These are phyloP conservation scores for Sylvilagus floridanus DNA, from an alignment of 2,797 vertebrate genomes.

Conservation along the genomic window DNA sequence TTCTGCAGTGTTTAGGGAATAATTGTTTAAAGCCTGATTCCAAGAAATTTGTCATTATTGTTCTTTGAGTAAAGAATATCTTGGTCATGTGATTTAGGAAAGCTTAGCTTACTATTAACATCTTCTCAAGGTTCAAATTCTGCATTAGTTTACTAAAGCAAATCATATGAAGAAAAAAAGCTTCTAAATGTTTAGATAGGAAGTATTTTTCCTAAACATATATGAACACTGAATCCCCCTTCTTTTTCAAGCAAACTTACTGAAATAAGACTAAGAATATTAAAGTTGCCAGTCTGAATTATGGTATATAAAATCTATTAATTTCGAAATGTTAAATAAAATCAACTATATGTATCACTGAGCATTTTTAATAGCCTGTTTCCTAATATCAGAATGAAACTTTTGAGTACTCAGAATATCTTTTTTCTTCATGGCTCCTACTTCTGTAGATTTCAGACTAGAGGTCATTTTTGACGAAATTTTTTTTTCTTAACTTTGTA, in stretches of 20 bases:
- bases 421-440: background rate
- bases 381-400: background rate
- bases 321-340: slow-evolving; percentile 3
- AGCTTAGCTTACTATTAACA: background rate
- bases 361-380: background rate
- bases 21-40: background rate
- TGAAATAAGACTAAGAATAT: background rate
- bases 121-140: background rate
- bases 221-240: background rate
- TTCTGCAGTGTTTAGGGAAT: background rate
- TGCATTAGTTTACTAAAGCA: slow-evolving; percentile 17
- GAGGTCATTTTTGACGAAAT: background rate
- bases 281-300: slow-evolving; percentile 9
- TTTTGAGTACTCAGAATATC: background rate
- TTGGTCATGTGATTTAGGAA: slow-evolving; percentile 21
- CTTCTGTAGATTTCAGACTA: slow-evolving; percentile 1
- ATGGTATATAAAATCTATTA: background rate
- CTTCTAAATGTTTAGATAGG: background rate
- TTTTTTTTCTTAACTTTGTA: background rate
- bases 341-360: background rate
- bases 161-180: background rate
- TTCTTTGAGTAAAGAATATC: background rate
- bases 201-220: background rate
- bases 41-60: background rate
- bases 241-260: background rate